Conservation (phyloP, 37 sponge, comb jelly and placozoan species). For the Beroe forskalii region DNA sequence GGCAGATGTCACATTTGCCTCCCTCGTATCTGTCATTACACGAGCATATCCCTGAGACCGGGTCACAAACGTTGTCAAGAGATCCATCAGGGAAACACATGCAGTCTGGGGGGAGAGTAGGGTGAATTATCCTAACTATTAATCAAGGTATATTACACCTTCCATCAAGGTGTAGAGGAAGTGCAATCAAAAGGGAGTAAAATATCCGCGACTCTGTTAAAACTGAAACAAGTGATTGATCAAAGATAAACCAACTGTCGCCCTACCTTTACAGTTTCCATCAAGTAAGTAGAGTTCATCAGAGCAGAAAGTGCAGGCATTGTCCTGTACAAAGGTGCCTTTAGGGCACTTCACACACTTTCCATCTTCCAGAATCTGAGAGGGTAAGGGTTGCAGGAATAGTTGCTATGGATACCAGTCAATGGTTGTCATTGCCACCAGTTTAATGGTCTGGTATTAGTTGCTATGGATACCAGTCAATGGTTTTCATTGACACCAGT, state of each 20-base stretch:
- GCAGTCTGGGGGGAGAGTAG: background rate
- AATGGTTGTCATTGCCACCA: background rate
- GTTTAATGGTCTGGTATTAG: too few relatives aligned
- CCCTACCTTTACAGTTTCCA: slow-evolving; percentile 12
- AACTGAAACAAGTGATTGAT: too few relatives aligned
- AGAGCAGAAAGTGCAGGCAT: slow-evolving; percentile 33
- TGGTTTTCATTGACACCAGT: too few relatives aligned
- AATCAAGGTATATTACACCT: too few relatives aligned
- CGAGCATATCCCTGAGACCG: slow-evolving; percentile 47
- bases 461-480: too few relatives aligned
- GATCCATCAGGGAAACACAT: slow-evolving; percentile 12
- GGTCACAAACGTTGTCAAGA: slow-evolving; percentile 5
- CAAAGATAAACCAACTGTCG: too few relatives aligned
- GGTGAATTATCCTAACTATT: too few relatives aligned
- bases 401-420: background rate
- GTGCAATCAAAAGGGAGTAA: too few relatives aligned
- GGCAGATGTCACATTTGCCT: slow-evolving; percentile 8
- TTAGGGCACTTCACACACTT: background rate
- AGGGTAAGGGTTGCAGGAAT: background rate
- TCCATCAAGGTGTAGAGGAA: too few relatives aligned
- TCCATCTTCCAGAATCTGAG: slow-evolving; percentile 23
- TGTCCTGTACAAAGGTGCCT: slow-evolving; percentile 52
- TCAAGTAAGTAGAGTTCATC: background rate
- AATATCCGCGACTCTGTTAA: too few relatives aligned
- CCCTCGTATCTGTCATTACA: slow-evolving; percentile 51